Conservation (phyloP, 2,113 vertebrate genomes). For the Saguinus imperator region DNA sequence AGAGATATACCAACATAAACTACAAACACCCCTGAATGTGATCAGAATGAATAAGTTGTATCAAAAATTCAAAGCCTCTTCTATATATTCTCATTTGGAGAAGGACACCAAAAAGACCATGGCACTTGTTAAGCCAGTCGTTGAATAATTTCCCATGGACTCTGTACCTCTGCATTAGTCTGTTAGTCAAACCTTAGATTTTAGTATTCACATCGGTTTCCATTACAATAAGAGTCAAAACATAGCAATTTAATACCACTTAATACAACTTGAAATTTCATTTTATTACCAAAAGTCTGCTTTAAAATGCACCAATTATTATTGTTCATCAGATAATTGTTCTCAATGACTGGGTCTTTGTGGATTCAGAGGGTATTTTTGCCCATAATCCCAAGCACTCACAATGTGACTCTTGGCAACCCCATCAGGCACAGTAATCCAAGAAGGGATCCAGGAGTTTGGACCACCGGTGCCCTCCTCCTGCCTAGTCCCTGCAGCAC, state of each 20-base stretch:
- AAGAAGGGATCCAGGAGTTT: neutral
- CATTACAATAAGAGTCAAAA: neutral
- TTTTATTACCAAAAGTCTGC: neutral
- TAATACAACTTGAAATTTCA: conserved; percentile 30
- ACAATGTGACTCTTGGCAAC: neutral
- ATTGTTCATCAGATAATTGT: neutral
- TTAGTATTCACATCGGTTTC: neutral
- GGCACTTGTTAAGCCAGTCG: neutral
- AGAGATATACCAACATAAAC: neutral
- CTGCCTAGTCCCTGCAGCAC: no score
- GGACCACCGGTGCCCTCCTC: neutral
- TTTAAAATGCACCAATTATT: neutral
- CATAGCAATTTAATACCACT: neutral
- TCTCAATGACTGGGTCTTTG: neutral
- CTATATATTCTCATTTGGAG: neutral
- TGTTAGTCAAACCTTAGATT: neutral
- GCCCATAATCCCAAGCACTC: neutral
- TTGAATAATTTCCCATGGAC: neutral
- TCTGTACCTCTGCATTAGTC: neutral
- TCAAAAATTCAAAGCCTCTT: neutral
- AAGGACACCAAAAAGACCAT: neutral
- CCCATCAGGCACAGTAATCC: neutral
- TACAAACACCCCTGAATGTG: neutral
- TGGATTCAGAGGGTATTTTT: neutral
- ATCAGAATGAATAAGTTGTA: neutral